Base-by-base conservation (phyloP, 2,888 invertebrate genomes). In the Orthonevra nobilis region DNA sequence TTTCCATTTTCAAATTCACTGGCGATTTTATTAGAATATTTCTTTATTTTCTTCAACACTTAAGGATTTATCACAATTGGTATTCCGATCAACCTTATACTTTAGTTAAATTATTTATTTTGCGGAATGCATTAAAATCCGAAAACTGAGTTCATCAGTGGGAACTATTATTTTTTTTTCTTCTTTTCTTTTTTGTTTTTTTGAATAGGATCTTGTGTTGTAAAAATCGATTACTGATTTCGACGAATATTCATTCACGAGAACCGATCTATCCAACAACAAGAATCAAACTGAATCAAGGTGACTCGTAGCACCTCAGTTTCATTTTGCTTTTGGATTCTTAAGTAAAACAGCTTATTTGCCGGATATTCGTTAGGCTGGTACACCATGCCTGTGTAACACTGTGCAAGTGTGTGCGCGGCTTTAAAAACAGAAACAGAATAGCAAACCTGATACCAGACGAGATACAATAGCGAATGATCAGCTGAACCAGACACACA, bases 201-300 rank as follows among this genome's bases (percentile, higher is more conserved):
- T 48, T 63, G 64, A 60, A 66, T 72, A 66, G 50, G 32, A 60
- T 54, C 66, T 79, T 79, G 72, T 48, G 72, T 64, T 79, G 79
- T 60, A 79, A 79, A 79, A 79, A 79, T 73, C 73, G 72, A 61
- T 72, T 64, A 46, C 10, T 34, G 36, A 68, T 48, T 58, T 63
- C 58, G 60, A 36, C 61, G 54, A 60, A 23, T 40, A 20, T 61
- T 56, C 9, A 63, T 61, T 44, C 38, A 64, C 60, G 60, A 87
- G 86, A 87, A 87, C 88, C 87, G 88, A 88, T 86, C 88, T 87
- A 87, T 85, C 85, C 88, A 86, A 87, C 87, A 85, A 85, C 87
- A 87, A 88, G 88, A 88, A 88, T 86, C 85, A 86, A 88, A 88
- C 88, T 88, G 86, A 88, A 82, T 82, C 81, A 66, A 79, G 73